These are phyloP conservation scores for Tiphia femorata DNA, from an alignment of 2,888 invertebrate species.

Conservation along the genomic window DNA sequence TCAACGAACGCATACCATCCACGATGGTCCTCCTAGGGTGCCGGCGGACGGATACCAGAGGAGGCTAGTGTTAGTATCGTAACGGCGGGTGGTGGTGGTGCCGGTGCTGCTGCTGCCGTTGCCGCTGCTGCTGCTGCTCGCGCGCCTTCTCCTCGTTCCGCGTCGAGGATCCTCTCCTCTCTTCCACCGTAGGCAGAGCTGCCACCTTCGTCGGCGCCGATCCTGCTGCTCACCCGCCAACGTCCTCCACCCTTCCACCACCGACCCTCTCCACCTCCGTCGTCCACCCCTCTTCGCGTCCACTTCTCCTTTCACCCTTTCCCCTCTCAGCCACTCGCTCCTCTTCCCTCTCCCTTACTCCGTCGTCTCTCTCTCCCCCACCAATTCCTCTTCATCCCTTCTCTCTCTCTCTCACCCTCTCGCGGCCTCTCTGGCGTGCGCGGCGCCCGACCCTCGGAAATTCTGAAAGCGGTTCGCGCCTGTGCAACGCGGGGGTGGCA, in stretches of 20 bases:
- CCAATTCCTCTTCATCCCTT: neutral
- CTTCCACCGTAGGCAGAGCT: conserved; percentile 6
- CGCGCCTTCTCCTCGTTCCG: conserved; percentile 14
- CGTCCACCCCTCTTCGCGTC: neutral
- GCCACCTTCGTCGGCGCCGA: conserved; percentile 15
- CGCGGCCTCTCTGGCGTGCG: conserved; percentile 37
- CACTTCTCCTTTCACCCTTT: conserved; percentile 25
- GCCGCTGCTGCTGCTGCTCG: conserved; percentile 23
- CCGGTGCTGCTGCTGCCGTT: conserved; percentile 25
- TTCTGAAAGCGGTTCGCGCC: conserved; percentile 56
- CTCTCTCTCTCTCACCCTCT: conserved; percentile 9
- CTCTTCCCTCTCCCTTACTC: conserved; percentile 14
- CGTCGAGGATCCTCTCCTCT: conserved; percentile 20
- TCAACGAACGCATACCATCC: neutral
- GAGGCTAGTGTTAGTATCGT: no score
- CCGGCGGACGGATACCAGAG: conserved; percentile 27
- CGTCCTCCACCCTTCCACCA: neutral
- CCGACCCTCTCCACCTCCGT: neutral
- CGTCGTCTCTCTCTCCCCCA: neutral
- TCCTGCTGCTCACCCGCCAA: neutral
- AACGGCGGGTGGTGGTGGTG: neutral
- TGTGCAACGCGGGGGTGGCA: conserved; percentile 58
- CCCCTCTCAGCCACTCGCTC: conserved; percentile 14
- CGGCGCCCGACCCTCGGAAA: conserved; percentile 52
- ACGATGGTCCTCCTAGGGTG: conserved; percentile 8